Evolutionary conservation across 2,888 invertebrate genomes (phyloP).

Genomic region (Pecten maximus): DNA sequence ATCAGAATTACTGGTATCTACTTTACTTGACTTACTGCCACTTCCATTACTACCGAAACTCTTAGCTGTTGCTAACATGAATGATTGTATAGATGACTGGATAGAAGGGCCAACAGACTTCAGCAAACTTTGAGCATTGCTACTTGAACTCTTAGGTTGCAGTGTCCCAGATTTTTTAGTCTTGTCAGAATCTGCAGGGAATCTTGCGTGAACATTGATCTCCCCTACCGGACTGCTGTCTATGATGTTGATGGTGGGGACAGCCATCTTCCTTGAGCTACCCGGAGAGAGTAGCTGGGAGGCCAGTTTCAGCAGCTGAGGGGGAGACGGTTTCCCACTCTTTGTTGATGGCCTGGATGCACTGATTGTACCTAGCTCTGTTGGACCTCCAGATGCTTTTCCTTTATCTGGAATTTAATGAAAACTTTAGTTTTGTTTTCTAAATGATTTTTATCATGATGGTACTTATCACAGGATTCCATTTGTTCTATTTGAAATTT

Average conservation of each 20-base stretch:
- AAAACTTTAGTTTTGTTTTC: background rate
- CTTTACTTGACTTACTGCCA: constrained; percentile 43
- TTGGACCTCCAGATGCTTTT: background rate
- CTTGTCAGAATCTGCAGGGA: background rate
- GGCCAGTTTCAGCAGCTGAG: constrained; percentile 47
- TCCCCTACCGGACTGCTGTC: constrained; percentile 55
- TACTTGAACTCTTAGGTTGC: constrained; percentile 33
- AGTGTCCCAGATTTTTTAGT: background rate
- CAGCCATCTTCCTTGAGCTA: constrained; percentile 46
- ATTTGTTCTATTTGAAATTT: background rate
- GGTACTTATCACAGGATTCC: background rate
- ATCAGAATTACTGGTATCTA: constrained; percentile 39
- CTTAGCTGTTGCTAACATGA: constrained; percentile 48
- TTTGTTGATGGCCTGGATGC: background rate
- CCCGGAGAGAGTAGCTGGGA: constrained; percentile 33
- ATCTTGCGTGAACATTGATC: background rate
- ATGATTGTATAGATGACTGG: constrained; percentile 46
- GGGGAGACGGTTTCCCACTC: constrained; percentile 47
- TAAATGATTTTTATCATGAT: background rate
- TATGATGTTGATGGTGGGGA: constrained; percentile 55
- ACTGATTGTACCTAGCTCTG: background rate
- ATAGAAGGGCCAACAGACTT: constrained; percentile 50
- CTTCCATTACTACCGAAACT: constrained; percentile 44
- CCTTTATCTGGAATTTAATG: background rate
- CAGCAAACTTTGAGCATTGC: constrained; percentile 41